Evolutionary conservation across 2,888 invertebrate genomes (phyloP).

Genomic region (Caenorhabditis sp.): DNA sequence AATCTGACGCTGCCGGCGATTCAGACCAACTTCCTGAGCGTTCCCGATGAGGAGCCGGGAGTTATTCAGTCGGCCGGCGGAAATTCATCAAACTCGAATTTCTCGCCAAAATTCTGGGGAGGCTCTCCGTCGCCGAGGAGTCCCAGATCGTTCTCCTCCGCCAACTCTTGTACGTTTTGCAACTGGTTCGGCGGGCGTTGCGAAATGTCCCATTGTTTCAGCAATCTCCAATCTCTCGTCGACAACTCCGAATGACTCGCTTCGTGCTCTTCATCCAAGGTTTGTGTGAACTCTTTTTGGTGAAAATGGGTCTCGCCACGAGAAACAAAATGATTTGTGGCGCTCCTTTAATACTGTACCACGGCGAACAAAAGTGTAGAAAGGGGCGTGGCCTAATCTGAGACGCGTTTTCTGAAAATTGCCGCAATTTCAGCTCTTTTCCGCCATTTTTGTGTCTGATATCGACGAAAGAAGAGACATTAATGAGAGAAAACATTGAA

Average conservation of each 20-base stretch:
- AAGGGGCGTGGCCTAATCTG: too few relatives aligned
- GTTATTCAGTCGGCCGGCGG: slow-evolving; percentile 26
- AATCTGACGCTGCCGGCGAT: slow-evolving; percentile 63
- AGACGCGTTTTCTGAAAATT: too few relatives aligned
- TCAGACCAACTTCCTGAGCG: slow-evolving; percentile 51
- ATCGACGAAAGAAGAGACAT: too few relatives aligned
- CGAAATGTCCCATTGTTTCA: slow-evolving; percentile 15
- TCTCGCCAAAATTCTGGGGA: slow-evolving; percentile 61
- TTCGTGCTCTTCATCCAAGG: slow-evolving; percentile 55
- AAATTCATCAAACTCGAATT: slow-evolving; percentile 10
- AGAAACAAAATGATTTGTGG: too few relatives aligned
- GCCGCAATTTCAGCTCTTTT: too few relatives aligned
- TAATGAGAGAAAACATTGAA: too few relatives aligned
- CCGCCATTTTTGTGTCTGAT: too few relatives aligned
- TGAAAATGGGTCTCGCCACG: too few relatives aligned
- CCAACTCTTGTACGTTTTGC: slow-evolving; percentile 46
- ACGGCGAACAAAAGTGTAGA: too few relatives aligned
- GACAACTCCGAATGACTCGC: slow-evolving; percentile 25
- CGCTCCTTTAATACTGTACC: too few relatives aligned
- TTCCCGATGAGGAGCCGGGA: slow-evolving; percentile 59
- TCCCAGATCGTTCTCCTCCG: slow-evolving; percentile 43
- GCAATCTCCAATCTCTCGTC: slow-evolving; percentile 37
- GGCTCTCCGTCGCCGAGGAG: slow-evolving; percentile 65
- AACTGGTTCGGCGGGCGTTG: too few relatives aligned
- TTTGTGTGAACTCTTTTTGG: background rate